Conservation (phyloP, 2,113 vertebrate genomes). For the Chaetorhynchus papuensis region DNA sequence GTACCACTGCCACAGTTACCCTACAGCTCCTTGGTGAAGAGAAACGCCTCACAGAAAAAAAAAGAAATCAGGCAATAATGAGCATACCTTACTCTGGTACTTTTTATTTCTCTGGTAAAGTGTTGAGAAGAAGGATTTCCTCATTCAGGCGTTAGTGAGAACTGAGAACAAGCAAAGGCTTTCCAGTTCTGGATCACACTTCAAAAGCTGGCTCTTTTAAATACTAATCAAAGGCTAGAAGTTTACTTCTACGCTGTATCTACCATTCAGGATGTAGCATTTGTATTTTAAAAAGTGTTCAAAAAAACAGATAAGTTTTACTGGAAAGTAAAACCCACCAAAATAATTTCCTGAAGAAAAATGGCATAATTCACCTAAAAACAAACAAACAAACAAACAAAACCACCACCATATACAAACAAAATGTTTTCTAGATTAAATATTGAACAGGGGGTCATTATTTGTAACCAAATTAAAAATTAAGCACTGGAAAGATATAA, state of each 20-base stretch:
- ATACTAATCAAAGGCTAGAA: not conserved
- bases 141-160: not conserved
- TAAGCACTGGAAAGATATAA: not conserved
- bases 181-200: not conserved
- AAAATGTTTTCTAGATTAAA: not conserved
- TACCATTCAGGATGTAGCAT: not conserved
- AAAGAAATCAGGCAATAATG: not conserved
- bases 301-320: not conserved
- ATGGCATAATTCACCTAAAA: not conserved
- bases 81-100: not conserved
- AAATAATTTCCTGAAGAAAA: not conserved
- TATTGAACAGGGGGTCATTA: not conserved
- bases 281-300: not conserved
- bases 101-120: not conserved
- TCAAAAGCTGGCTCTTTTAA: not conserved
- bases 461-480: not conserved
- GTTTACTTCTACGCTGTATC: not conserved
- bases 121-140: not conserved
- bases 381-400: not conserved
- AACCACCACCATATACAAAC: rapidly evolving
- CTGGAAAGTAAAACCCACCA: not conserved
- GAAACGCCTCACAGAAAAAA: not conserved
- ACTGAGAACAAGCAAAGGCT: not conserved
- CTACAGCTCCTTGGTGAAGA: not conserved
- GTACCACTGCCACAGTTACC: too few species aligned